Base-by-base conservation (phyloP, 2,797 vertebrate species). In the Tauraco hartlaubi region DNA sequence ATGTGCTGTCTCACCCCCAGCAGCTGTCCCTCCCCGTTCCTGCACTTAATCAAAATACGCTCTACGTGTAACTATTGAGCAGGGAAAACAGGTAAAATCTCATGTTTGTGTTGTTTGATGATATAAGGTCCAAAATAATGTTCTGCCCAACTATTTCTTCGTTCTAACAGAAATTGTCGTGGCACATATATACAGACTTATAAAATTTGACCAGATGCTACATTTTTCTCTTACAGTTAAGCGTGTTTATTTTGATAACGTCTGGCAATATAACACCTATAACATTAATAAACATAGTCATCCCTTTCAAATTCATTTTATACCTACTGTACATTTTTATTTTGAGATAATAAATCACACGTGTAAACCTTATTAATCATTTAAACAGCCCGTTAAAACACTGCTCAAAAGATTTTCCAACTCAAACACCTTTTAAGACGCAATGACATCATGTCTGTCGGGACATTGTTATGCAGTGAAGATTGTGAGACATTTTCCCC, bases 401-500 rank as follows among this genome's bases (percentile, higher is more conserved):
- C 78, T 59, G 46, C 83, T 78, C 87, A 96, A 98, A 96, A 79
- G 81, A 71, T 96, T 97, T 98, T 97, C 95, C 95, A 96, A 95
- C 87, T 96, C 94, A 96, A 96, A 97, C 96, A 97, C 94, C 93
- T 96, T 97, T 96, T 77, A 97, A 97, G 96, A 92, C 5, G 12
- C 76, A 88, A 95, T 98, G 97, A 98, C 94, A 91, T 98, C 97
- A 97, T 91, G 96, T 98, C 97, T 98, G 92, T 96, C 1, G n/a
- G 79, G 94, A 92, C 86, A 93, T 85, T 95, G 94, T 96, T 95
- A 86, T 83, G 37, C 79, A 89, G 49, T 12, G 74, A 95, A 95
- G 86, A 95, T 74, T 66, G 55, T n/a, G 62, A 96, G 89, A 84
- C 29, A 83, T 91, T 95, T 94, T 88, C 81, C 31, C 63, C 49